Conservation (phyloP, 2,888 invertebrate genomes). For the Bursaphelenchus okinawaensis region DNA sequence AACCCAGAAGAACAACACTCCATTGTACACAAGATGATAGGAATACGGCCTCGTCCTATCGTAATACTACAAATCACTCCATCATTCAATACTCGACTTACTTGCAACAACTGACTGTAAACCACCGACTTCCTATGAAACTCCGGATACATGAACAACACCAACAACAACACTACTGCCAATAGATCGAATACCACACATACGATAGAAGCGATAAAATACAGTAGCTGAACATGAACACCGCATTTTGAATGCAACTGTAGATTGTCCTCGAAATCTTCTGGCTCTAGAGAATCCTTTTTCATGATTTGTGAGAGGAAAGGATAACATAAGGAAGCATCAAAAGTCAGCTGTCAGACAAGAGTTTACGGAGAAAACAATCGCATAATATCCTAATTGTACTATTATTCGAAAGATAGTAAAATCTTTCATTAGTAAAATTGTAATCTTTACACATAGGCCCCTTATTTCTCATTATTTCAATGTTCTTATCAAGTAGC, state of each 20-base stretch:
- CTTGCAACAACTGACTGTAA: conserved; percentile 31
- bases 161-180: conserved; percentile 19
- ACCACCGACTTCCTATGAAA: conserved; percentile 26
- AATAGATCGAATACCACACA: conserved; percentile 23
- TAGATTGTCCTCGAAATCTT: conserved; percentile 18
- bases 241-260: conserved; percentile 26
- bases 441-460: too few species aligned
- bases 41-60: conserved; percentile 22
- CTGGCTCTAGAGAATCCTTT: conserved; percentile 9
- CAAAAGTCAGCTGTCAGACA: too few species aligned
- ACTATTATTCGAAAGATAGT: too few species aligned
- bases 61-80: conserved; percentile 18
- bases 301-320: conserved; percentile 4
- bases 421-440: too few species aligned
- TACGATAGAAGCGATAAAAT: conserved; percentile 17
- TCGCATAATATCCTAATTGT: too few species aligned
- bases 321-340: not conserved
- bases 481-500: not conserved
- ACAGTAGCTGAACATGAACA: conserved; percentile 22
- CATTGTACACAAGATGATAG: conserved; percentile 27
- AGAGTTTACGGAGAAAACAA: too few species aligned
- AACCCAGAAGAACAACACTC: conserved; percentile 19
- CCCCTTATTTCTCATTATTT: too few species aligned
- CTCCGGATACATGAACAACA: conserved; percentile 29
- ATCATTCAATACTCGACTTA: not conserved